Percentiles rank a stretch among this genome's conserved stretches.
phyloP scores from a whole-genome alignment of 2,888 invertebrate genomes.

The Ophioninae sp. region DNA sequence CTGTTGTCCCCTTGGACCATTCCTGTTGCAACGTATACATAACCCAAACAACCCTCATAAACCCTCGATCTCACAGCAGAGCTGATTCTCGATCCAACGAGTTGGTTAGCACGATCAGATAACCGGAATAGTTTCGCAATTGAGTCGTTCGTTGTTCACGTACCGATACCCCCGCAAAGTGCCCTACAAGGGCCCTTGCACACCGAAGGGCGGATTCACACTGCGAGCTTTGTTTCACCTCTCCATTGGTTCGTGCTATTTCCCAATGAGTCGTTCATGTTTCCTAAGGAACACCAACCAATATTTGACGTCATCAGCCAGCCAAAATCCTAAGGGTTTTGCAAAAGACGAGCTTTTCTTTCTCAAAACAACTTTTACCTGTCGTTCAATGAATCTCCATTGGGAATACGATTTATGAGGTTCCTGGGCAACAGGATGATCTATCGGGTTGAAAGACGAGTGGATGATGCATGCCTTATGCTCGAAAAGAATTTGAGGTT shows the following conservation, averaged over 20 bases:
- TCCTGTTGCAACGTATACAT: not conserved
- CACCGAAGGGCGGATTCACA: not conserved
- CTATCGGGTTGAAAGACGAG: not conserved
- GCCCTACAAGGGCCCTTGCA: not conserved
- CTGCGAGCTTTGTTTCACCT: not conserved
- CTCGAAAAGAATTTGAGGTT: no score
- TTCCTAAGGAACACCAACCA: not conserved
- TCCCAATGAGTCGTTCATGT: not conserved
- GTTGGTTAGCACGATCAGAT: constrained; percentile 55
- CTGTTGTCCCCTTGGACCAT: constrained; percentile 15
- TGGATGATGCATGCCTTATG: not conserved
- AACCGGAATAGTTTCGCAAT: constrained; percentile 56
- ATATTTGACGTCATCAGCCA: not conserved
- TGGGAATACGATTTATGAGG: not conserved
- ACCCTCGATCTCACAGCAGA: constrained; percentile 33
- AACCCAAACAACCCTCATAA: not conserved
- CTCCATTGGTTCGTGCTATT: not conserved
- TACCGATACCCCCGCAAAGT: not conserved
- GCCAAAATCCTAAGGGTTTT: not conserved
- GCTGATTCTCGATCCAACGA: constrained; percentile 45
- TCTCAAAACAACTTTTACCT: not conserved
- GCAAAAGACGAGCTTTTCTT: not conserved
- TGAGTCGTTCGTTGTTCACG: constrained; percentile 22
- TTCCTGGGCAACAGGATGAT: not conserved
- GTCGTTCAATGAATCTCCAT: not conserved